Conservation (phyloP, 2,797 vertebrate species). For the Coccyzus lansbergi region DNA sequence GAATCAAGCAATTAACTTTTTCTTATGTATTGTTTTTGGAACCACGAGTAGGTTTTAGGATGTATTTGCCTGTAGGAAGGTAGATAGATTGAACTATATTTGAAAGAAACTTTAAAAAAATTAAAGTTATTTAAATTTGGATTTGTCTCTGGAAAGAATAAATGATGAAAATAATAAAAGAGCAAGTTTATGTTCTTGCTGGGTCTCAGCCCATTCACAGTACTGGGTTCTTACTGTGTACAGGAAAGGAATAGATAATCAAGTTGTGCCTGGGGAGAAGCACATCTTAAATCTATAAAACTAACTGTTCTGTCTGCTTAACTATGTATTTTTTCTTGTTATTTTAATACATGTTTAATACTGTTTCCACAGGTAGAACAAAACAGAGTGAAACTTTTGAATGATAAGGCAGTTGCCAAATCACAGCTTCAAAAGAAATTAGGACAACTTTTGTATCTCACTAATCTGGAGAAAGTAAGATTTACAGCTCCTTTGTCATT, state of each 20-base stretch:
- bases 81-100: not conserved
- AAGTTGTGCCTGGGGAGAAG: not conserved
- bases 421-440: slow-evolving; percentile 98
- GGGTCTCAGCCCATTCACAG: not conserved
- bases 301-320: not conserved
- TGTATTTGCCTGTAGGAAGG: not conserved
- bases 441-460: slow-evolving; percentile 95
- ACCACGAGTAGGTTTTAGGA: not conserved
- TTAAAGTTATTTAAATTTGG: not conserved
- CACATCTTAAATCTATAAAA: not conserved
- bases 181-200: not conserved
- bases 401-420: slow-evolving; percentile 93
- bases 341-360: not conserved
- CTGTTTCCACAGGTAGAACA: slow-evolving; percentile 89
- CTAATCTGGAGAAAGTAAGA: slow-evolving; percentile 94
- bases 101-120: not conserved
- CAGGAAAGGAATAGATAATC: not conserved
- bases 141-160: not conserved
- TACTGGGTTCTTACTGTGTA: not conserved
- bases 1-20: not conserved
- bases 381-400: slow-evolving; percentile 96
- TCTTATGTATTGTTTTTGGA: not conserved
- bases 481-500: not conserved
- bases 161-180: not conserved
- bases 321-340: rapidly evolving